Conservation (phyloP, 2,888 invertebrate genomes). For the Nudaria mundana region DNA sequence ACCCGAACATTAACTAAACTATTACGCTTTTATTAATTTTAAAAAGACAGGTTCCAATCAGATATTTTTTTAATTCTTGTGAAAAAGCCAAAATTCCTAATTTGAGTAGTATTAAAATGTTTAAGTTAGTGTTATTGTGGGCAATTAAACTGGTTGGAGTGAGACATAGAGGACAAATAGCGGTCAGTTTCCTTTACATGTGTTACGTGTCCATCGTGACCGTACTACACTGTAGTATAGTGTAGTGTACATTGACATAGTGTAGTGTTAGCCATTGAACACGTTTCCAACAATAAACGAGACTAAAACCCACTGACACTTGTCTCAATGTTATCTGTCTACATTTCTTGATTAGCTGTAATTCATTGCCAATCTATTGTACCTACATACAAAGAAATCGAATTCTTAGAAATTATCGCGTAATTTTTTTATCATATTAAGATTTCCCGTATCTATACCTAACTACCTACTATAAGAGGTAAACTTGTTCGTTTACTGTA, state of each 20-base stretch:
- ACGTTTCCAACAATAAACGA: constrained; percentile 21
- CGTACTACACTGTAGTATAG: constrained; percentile 11
- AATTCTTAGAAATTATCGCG: constrained; percentile 8
- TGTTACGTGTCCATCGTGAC: constrained; percentile 17
- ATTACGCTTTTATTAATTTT: too few species aligned
- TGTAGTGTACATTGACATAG: too few species aligned
- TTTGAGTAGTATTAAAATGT: neutral
- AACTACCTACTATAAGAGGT: too few species aligned
- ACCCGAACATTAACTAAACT: too few species aligned
- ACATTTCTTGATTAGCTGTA: constrained; percentile 21
- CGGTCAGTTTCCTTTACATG: constrained; percentile 28
- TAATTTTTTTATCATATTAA: constrained; percentile 16
- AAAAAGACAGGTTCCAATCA: too few species aligned
- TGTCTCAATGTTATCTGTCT: constrained; percentile 8
- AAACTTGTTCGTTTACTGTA: too few species aligned
- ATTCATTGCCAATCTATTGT: constrained; percentile 6
- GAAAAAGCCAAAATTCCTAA: constrained; percentile 3
- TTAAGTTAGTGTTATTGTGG: constrained; percentile 16
- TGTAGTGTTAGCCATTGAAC: constrained; percentile 3
- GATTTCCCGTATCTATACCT: constrained; percentile 16
- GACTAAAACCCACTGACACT: constrained; percentile 16
- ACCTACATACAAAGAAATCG: constrained; percentile 8
- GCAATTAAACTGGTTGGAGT: constrained; percentile 30
- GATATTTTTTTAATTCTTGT: too few species aligned
- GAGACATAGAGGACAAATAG: constrained; percentile 39